Evolutionary conservation across 1,140 invertebrate genomes (phyloP).

Genomic region (Subanguina moxae): DNA sequence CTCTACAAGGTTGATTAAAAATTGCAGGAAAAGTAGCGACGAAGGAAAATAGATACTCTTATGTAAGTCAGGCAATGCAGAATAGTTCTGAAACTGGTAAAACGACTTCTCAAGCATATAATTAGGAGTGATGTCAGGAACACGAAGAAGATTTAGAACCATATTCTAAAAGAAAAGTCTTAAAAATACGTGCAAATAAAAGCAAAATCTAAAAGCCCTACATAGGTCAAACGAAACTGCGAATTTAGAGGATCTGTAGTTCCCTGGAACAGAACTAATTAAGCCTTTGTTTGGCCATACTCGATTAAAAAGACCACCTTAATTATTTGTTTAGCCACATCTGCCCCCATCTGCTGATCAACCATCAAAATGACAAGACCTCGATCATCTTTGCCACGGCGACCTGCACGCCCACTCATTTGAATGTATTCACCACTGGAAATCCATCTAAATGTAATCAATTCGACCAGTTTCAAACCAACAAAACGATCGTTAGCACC

Average conservation of each 20-base stretch:
- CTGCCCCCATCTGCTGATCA: constrained; percentile 88
- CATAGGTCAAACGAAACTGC: constrained; percentile 94
- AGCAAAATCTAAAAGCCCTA: too few relatives aligned
- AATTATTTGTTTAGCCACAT: constrained; percentile 77
- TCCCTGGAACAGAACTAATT: constrained; percentile 64
- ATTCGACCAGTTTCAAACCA: not conserved
- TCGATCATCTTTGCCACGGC: constrained; percentile 91
- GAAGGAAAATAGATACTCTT: constrained; percentile 65
- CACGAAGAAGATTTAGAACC: constrained; percentile 88
- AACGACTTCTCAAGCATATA: constrained; percentile 98
- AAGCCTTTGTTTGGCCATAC: not conserved
- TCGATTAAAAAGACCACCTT: constrained; percentile 63
- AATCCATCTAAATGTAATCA: constrained; percentile 42
- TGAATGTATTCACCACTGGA: constrained; percentile 98
- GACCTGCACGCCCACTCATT: constrained; percentile 95
- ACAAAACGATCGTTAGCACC: constrained; percentile 65
- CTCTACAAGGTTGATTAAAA: constrained; percentile 17
- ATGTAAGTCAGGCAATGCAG: constrained; percentile 80
- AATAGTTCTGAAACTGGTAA: constrained; percentile 98
- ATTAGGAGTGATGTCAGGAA: constrained; percentile 99
- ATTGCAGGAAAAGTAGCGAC: not conserved
- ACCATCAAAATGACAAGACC: constrained; percentile 98
- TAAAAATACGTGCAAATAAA: too few relatives aligned
- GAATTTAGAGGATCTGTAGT: constrained; percentile 92
- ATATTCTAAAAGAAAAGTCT: constrained; percentile 75